Evolutionary conservation across 2,888 invertebrate species (phyloP).

Genomic region (Chorisops tibialis): DNA sequence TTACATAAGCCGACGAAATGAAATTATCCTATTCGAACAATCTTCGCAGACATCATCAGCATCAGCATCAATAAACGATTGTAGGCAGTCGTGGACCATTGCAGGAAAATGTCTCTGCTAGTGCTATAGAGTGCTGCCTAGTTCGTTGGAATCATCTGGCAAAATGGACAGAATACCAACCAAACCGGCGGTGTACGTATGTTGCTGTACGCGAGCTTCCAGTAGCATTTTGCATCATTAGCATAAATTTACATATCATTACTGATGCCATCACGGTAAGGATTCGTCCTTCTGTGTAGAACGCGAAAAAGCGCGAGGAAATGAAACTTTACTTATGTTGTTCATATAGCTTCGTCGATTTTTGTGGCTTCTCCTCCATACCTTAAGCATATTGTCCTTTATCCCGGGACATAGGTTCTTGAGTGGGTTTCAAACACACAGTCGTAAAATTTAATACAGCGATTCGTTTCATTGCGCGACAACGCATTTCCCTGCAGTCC

Average conservation of each 20-base stretch:
- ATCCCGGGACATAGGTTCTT: background rate
- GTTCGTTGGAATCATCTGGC: too few species aligned
- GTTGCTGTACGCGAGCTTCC: background rate
- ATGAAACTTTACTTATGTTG: constrained; percentile 8
- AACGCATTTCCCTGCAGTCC: constrained; percentile 15
- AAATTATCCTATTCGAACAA: constrained; percentile 28
- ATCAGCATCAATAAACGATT: constrained; percentile 23
- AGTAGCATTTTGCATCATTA: constrained; percentile 27
- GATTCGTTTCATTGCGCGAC: constrained; percentile 21
- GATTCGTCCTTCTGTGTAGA: background rate
- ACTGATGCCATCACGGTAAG: constrained; percentile 22
- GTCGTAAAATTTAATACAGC: constrained; percentile 23
- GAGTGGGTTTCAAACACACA: too few species aligned
- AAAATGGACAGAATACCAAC: too few species aligned
- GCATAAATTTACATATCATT: constrained; percentile 30
- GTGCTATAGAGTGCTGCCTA: background rate
- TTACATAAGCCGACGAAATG: constrained; percentile 14
- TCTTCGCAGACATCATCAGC: constrained; percentile 28
- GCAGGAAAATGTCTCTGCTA: background rate
- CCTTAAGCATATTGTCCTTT: background rate
- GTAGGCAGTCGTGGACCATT: background rate
- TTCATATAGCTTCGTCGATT: background rate
- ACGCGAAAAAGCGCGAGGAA: background rate
- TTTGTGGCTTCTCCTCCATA: background rate
- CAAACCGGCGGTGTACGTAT: constrained; percentile 6